A percentile compares a stretch with the other conserved stretches of the same genome.
Evolutionary conservation across 2,113 vertebrate genomes (phyloP).

Genomic region (Eurystomus gularis): DNA sequence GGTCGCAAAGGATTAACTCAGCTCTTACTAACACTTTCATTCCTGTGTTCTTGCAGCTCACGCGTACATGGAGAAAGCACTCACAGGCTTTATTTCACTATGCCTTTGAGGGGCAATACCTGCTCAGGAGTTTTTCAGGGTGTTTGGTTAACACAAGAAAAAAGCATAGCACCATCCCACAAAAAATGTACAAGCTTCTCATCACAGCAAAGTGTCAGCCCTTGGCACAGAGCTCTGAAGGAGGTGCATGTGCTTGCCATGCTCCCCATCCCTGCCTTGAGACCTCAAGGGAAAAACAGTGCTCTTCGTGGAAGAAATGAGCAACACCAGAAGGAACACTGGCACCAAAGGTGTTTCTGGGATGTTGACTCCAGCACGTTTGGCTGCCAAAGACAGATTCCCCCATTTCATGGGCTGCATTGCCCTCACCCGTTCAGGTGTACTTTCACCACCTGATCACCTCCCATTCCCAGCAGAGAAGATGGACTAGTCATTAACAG

Average conservation of each 20-base stretch:
- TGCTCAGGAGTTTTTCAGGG: background rate
- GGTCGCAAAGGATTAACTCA: background rate
- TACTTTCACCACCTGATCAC: background rate
- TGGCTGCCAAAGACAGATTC: background rate
- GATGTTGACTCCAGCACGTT: background rate
- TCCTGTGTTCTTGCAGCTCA: background rate
- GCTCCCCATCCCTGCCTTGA: background rate
- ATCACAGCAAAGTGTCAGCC: background rate
- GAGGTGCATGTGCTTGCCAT: accelerated
- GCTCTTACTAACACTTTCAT: background rate
- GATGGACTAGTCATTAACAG: background rate
- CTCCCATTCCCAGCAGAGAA: background rate
- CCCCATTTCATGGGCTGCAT: background rate
- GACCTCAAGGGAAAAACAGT: background rate
- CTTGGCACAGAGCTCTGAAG: background rate
- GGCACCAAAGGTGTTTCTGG: background rate
- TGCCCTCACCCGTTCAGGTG: constrained; percentile 5
- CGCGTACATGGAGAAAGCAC: background rate
- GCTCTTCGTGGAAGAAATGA: background rate
- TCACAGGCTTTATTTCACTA: background rate
- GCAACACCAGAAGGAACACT: background rate
- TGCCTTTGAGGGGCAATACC: background rate
- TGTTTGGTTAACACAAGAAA: background rate
- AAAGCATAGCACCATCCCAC: background rate
- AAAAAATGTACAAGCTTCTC: background rate